phyloP scores from a whole-genome alignment of 2,888 invertebrate genomes.

The Dolichopus griseipennis region DNA sequence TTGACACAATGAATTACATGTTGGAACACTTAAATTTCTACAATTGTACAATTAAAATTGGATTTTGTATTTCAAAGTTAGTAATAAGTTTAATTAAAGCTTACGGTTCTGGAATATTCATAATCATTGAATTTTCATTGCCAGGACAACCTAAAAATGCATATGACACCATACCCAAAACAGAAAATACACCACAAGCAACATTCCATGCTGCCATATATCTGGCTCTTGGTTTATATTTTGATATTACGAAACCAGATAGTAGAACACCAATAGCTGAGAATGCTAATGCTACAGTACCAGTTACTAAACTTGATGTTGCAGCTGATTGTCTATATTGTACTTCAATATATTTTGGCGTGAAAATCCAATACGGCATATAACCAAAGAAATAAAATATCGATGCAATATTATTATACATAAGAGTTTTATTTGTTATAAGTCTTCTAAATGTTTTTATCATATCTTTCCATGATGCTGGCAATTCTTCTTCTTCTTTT shows the following conservation, averaged over 20 bases:
- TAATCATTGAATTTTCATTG: slow-evolving; percentile 47
- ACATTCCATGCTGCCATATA: slow-evolving; percentile 63
- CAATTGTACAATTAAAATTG: neutral
- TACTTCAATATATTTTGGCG: slow-evolving; percentile 76
- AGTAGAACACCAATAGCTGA: slow-evolving; percentile 60
- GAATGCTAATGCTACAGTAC: slow-evolving; percentile 59
- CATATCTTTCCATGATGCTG: slow-evolving; percentile 52
- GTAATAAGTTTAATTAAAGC: neutral
- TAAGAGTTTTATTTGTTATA: slow-evolving; percentile 55
- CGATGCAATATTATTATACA: slow-evolving; percentile 64
- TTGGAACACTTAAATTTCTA: slow-evolving; percentile 24
- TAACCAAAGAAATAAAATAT: slow-evolving; percentile 64
- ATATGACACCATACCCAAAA: slow-evolving; percentile 55
- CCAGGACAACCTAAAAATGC: slow-evolving; percentile 58
- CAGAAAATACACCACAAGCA: slow-evolving; percentile 53
- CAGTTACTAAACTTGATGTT: slow-evolving; percentile 64
- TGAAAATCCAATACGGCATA: slow-evolving; percentile 69
- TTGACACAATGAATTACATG: slow-evolving; percentile 56
- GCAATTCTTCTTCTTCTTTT: slow-evolving; percentile 31
- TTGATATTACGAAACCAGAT: slow-evolving; percentile 57
- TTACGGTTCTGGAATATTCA: slow-evolving; percentile 35
- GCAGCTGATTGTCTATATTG: slow-evolving; percentile 70
- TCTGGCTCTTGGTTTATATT: slow-evolving; percentile 56
- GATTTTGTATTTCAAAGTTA: neutral
- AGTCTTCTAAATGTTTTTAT: slow-evolving; percentile 54